Percentiles rank a stretch among this genome's conserved stretches.
Evolutionary conservation across 2,888 invertebrate species (phyloP).

Genomic region (Falcaria lacertinaria): DNA sequence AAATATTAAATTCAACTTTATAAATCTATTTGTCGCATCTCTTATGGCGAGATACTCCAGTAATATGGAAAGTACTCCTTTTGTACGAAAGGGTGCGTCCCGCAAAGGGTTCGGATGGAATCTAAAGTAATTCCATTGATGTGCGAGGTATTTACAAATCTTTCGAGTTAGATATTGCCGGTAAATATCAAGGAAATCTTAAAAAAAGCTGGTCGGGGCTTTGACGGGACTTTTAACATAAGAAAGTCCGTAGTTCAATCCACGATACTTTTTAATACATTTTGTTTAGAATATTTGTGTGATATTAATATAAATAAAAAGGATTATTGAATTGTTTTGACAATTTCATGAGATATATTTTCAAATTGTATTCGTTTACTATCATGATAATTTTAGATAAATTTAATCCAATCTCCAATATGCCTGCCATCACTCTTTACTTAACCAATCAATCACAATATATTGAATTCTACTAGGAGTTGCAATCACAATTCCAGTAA

Average conservation of each 20-base stretch:
- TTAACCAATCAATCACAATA: too few relatives aligned
- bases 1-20: neutral
- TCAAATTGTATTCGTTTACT: too few relatives aligned
- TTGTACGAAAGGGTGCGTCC: conserved; percentile 3
- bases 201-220: neutral
- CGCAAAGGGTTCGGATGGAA: neutral
- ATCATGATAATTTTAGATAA: too few relatives aligned
- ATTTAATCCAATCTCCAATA: too few relatives aligned
- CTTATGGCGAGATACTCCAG: neutral
- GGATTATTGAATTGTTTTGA: too few relatives aligned
- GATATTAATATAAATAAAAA: neutral
- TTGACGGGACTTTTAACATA: neutral
- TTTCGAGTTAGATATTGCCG: neutral
- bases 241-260: neutral
- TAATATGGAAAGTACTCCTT: conserved; percentile 1
- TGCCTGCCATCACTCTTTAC: too few relatives aligned
- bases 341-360: too few relatives aligned
- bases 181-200: neutral
- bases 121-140: conserved; percentile 7
- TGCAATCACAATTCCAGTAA: too few relatives aligned
- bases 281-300: neutral
- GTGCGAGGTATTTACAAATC: conserved; percentile 6
- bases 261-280: neutral
- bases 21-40: too few relatives aligned
- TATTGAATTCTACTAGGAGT: too few relatives aligned